A percentile compares a stretch with the other conserved stretches of the same genome.
These are phyloP conservation scores for Plumapathes pennacea DNA, from an alignment of 92 coral and sea anemone genomes.

Conservation along the genomic window DNA sequence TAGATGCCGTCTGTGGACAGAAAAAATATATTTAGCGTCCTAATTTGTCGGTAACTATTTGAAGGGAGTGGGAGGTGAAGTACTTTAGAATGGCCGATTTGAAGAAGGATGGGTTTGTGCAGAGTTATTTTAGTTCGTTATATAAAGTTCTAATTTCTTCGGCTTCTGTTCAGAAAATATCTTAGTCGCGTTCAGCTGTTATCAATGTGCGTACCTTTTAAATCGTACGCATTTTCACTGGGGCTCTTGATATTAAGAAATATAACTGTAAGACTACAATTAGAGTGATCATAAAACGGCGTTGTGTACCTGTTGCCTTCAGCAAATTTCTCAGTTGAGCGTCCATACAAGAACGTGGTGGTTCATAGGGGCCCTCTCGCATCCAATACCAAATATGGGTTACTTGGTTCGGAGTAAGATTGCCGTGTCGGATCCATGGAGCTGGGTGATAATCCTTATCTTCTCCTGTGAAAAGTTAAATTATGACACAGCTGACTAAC, in stretches of 20 bases:
- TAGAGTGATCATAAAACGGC: no score
- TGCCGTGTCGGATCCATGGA: conserved; percentile 61
- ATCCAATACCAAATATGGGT: conserved; percentile 77
- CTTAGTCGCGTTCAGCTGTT: no score
- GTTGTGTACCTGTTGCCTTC: no score
- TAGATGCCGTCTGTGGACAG: conserved; percentile 40
- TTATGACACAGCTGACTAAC: no score
- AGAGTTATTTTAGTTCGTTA: no score
- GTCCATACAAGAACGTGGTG: conserved; percentile 53
- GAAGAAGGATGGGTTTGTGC: neutral
- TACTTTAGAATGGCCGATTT: no score
- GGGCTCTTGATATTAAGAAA: no score
- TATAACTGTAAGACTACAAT: no score
- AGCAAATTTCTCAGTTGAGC: conserved; percentile 15
- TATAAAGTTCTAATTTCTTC: no score
- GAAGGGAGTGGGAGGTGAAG: neutral
- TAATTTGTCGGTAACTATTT: neutral
- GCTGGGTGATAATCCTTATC: conserved; percentile 52
- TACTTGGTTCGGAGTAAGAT: conserved; percentile 55
- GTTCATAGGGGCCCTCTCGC: conserved; percentile 37
- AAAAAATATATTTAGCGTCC: neutral
- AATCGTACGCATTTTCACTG: no score
- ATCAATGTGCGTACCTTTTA: no score
- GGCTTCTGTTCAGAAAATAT: no score
- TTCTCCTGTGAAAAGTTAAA: conserved; percentile 21